A percentile compares a stretch with the other conserved stretches of the same genome.
phyloP scores from a whole-genome alignment of 2,113 vertebrate genomes.

The Progne subis region DNA sequence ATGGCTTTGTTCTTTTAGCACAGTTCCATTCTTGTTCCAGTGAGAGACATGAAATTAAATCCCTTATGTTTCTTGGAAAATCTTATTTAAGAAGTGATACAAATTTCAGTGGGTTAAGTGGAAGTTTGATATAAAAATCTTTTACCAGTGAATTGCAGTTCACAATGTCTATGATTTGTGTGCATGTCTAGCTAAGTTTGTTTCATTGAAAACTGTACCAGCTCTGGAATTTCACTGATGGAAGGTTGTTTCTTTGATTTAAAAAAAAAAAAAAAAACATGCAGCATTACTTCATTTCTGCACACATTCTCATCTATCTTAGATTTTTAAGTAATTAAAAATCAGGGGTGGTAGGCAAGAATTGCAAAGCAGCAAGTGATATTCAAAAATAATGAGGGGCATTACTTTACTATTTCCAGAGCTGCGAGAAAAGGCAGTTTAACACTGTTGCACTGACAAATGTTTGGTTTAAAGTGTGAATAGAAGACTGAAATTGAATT shows the following conservation, averaged over 20 bases:
- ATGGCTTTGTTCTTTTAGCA: background rate
- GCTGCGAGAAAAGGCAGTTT: background rate
- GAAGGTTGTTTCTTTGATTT: background rate
- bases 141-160: background rate
- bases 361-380: background rate
- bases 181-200: background rate
- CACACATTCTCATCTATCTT: background rate
- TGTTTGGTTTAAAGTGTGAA: background rate
- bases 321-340: background rate
- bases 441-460: background rate
- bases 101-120: background rate
- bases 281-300: background rate
- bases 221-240: background rate
- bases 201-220: background rate
- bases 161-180: background rate
- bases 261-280: background rate
- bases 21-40: background rate
- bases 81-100: background rate
- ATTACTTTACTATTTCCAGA: background rate
- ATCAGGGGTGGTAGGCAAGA: background rate
- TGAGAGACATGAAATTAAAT: background rate
- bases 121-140: background rate
- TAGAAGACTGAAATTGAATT: background rate
- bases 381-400: background rate
- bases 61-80: background rate